These are phyloP conservation scores for Caenorhabditis sp. DNA, from an alignment of 2,888 invertebrate genomes.

Conservation along the genomic window DNA sequence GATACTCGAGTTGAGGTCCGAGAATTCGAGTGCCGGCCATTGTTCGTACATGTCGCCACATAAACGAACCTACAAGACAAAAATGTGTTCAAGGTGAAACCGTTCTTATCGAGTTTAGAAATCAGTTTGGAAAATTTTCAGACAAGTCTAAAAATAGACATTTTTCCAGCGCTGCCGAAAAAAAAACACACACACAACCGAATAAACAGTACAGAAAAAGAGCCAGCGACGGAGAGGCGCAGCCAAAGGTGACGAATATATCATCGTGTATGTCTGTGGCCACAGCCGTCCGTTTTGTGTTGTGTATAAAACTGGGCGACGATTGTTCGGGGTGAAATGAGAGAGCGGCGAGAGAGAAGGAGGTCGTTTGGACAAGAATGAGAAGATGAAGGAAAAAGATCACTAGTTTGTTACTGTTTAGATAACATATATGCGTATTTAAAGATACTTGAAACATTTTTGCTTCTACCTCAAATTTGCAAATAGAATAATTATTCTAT, in stretches of 20 bases:
- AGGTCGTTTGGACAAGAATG: neutral
- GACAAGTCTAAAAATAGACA: too few relatives aligned
- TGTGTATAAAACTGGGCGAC: too few relatives aligned
- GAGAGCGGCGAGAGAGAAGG: neutral
- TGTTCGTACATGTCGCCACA: slow-evolving; percentile 58
- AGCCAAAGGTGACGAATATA: slow-evolving; percentile 36
- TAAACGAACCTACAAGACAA: slow-evolving; percentile 37
- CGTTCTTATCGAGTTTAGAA: neutral
- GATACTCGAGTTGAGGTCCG: slow-evolving; percentile 60
- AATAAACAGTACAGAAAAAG: neutral
- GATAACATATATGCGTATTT: too few relatives aligned
- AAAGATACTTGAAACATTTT: too few relatives aligned
- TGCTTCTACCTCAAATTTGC: too few relatives aligned
- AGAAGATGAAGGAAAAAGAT: too few relatives aligned
- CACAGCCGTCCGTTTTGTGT: neutral
- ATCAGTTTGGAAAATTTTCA: too few relatives aligned
- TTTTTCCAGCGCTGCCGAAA: too few relatives aligned
- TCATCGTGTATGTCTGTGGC: slow-evolving; percentile 19
- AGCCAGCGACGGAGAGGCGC: neutral
- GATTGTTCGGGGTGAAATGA: too few relatives aligned
- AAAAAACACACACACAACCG: too few relatives aligned
- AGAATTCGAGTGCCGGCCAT: slow-evolving; percentile 68
- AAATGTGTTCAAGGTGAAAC: slow-evolving; percentile 3
- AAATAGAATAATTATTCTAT: too few relatives aligned
- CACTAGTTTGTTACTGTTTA: too few relatives aligned